Evolutionary conservation across 2,888 invertebrate species (phyloP).

Genomic region (Bhutanitis thaidina): DNA sequence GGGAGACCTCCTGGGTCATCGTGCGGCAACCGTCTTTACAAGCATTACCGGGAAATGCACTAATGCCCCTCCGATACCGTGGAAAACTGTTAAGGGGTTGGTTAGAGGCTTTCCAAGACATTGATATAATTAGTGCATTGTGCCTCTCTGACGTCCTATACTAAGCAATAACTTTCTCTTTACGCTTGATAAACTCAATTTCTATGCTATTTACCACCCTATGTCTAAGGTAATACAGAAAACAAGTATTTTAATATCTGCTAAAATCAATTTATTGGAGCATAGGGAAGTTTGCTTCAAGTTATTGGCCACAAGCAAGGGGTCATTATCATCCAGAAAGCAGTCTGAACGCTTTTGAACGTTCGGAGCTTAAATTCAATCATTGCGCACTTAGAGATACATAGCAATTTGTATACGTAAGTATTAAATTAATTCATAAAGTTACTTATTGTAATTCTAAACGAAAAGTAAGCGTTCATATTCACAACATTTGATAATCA

Average conservation of each 20-base stretch:
- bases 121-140: conserved; percentile 78
- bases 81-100: conserved; percentile 79
- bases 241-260: background rate
- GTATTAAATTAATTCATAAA: too few species aligned
- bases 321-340: conserved; percentile 65
- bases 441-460: too few species aligned
- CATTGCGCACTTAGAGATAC: conserved; percentile 37
- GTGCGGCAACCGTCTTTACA: conserved; percentile 69
- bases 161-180: conserved; percentile 32
- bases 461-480: too few species aligned
- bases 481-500: too few species aligned
- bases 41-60: conserved; percentile 77
- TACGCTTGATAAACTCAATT: conserved; percentile 29
- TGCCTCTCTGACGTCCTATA: conserved; percentile 60
- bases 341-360: conserved; percentile 50
- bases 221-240: conserved; percentile 19
- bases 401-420: background rate
- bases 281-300: conserved; percentile 52
- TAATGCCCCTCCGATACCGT: conserved; percentile 71
- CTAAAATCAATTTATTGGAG: conserved; percentile 17
- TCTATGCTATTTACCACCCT: conserved; percentile 32
- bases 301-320: conserved; percentile 60
- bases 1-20: conserved; percentile 58
- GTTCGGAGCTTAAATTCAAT: conserved; percentile 55
- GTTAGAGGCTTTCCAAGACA: conserved; percentile 76